A percentile compares a stretch with the other conserved stretches of the same genome.
These are phyloP conservation scores for Tethea ocularis DNA, from an alignment of 2,888 invertebrate genomes.

Conservation along the genomic window DNA sequence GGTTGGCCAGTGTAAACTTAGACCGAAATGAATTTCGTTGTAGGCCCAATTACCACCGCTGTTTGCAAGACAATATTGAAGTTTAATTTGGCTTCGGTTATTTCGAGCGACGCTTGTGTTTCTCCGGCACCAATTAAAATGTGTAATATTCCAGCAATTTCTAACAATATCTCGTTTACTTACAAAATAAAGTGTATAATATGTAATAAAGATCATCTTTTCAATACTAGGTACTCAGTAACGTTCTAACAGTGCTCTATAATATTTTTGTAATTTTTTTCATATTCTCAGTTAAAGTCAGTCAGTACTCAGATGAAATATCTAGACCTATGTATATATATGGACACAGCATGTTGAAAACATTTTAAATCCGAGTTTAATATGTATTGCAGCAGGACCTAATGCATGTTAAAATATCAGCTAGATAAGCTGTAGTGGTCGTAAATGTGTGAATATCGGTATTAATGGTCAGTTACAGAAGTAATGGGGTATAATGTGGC, in stretches of 20 bases:
- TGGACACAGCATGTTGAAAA: neutral
- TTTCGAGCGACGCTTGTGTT: conserved; percentile 23
- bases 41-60: conserved; percentile 52
- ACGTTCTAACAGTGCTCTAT: neutral
- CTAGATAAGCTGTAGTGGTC: conserved; percentile 22
- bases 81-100: conserved; percentile 54
- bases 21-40: conserved; percentile 47
- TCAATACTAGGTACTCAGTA: neutral
- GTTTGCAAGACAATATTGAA: conserved; percentile 63
- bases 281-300: neutral
- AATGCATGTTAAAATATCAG: conserved; percentile 18
- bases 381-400: neutral
- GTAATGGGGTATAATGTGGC: conserved; percentile 29
- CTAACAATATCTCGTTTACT: neutral
- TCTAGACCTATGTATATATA: neutral
- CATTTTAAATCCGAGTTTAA: neutral
- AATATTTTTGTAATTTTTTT: neutral
- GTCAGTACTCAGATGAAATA: too few species aligned
- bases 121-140: conserved; percentile 28
- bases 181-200: neutral
- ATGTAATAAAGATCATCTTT: neutral
- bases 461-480: conserved; percentile 31
- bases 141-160: conserved; percentile 15
- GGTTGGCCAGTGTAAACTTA: conserved; percentile 44
- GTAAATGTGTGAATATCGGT: conserved; percentile 30